A percentile compares a stretch with the other conserved stretches of the same genome.
Conservation (phyloP, 2,113 vertebrate genomes). For the Pterophyllum scalare region DNA sequence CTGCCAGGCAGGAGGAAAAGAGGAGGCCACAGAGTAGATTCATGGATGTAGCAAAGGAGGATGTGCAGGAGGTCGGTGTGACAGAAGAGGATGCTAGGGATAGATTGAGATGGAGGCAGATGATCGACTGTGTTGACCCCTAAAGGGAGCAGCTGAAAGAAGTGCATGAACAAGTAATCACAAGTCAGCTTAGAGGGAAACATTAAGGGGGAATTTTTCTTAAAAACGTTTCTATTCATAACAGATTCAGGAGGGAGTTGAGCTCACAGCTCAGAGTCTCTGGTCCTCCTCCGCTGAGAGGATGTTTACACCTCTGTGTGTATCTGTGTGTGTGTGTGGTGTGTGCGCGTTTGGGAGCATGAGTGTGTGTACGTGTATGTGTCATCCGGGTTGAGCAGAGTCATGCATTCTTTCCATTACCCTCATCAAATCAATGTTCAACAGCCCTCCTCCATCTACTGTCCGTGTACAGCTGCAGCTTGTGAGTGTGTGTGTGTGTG, state of each 20-base stretch:
- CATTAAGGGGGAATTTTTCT: neutral
- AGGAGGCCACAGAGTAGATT: neutral
- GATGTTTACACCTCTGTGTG: constrained; percentile 64
- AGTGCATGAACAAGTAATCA: neutral
- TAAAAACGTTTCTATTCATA: constrained; percentile 28
- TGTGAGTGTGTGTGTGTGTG: neutral
- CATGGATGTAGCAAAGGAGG: neutral
- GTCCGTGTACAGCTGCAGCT: constrained; percentile 20
- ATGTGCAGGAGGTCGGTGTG: neutral
- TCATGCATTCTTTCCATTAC: constrained; percentile 84
- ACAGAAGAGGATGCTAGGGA: neutral
- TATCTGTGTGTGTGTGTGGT: constrained; percentile 35
- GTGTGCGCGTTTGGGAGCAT: constrained; percentile 11
- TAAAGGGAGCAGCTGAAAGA: neutral
- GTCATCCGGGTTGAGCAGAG: constrained; percentile 68
- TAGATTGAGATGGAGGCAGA: neutral
- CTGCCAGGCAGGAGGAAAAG: neutral
- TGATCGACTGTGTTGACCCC: neutral
- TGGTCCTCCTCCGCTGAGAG: constrained; percentile 66
- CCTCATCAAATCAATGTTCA: constrained; percentile 80
- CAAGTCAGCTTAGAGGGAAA: constrained; percentile 7
- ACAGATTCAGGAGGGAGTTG: constrained; percentile 41
- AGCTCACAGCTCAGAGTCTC: constrained; percentile 53
- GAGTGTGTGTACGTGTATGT: constrained; percentile 39
- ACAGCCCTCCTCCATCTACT: constrained; percentile 52